phyloP scores from a whole-genome alignment of 2,797 vertebrate species.

The Gymnothorax reevesii region DNA sequence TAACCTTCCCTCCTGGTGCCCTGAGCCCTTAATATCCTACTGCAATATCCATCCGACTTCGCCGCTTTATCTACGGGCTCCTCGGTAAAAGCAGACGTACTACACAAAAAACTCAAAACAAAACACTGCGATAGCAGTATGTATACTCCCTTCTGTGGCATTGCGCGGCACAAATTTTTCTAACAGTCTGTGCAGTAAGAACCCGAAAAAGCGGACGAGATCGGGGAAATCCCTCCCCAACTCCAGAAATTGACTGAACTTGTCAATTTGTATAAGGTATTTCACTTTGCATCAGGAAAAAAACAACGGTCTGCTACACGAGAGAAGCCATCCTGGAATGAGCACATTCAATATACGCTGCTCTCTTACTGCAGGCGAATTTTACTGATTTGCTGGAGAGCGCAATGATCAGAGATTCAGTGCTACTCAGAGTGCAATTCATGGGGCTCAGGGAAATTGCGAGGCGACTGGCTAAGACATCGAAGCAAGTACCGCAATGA shows the following conservation, averaged over 20 bases:
- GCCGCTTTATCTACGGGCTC: constrained; percentile 80
- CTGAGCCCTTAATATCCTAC: constrained; percentile 85
- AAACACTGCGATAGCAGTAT: constrained; percentile 75
- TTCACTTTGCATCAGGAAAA: constrained; percentile 36
- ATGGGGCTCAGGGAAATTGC: constrained; percentile 53
- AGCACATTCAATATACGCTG: constrained; percentile 39
- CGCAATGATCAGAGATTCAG: constrained; percentile 58
- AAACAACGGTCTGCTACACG: background rate
- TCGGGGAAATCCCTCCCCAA: constrained; percentile 15
- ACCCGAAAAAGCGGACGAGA: constrained; percentile 24
- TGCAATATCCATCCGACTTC: constrained; percentile 89
- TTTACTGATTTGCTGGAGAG: constrained; percentile 65
- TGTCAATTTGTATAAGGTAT: constrained; percentile 31
- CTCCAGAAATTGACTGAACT: constrained; percentile 37
- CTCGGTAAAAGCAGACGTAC: constrained; percentile 79
- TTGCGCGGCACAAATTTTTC: constrained; percentile 57
- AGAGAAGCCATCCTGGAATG: constrained; percentile 35
- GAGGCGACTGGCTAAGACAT: constrained; percentile 56
- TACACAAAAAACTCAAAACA: constrained; percentile 70
- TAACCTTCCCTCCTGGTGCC: constrained; percentile 86
- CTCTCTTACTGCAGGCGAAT: constrained; percentile 58
- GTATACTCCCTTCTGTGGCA: constrained; percentile 71
- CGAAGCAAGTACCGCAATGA: constrained; percentile 54
- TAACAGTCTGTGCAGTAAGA: background rate
- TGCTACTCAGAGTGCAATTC: constrained; percentile 54